A percentile compares a stretch with the other conserved stretches of the same genome.
Conservation (phyloP, 2,888 invertebrate genomes). For the Rhagophthalmus giganteus region DNA sequence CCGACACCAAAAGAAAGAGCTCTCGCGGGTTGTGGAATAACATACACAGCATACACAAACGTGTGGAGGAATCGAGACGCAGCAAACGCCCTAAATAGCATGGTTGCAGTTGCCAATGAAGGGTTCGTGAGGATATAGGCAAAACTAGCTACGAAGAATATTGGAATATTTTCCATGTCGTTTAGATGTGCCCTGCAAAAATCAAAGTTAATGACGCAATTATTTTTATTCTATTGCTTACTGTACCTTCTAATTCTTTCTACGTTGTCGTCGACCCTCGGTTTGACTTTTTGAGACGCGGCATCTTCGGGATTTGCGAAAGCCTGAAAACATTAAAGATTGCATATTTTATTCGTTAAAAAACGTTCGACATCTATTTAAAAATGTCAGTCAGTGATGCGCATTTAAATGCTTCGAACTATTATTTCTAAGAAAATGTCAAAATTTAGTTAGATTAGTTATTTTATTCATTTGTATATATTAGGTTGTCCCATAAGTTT, state of each 20-base stretch:
- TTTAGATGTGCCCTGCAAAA: conserved; percentile 66
- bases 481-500: too few relatives aligned
- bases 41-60: conserved; percentile 63
- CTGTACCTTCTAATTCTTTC: conserved; percentile 6
- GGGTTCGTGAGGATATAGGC: conserved; percentile 66
- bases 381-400: too few relatives aligned
- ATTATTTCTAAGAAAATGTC: too few relatives aligned
- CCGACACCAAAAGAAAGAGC: conserved; percentile 39
- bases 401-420: too few relatives aligned
- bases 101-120: conserved; percentile 54
- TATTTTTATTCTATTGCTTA: too few relatives aligned
- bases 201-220: too few relatives aligned
- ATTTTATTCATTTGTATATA: too few relatives aligned
- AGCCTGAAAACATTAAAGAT: too few relatives aligned
- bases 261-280: background rate
- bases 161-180: conserved; percentile 72
- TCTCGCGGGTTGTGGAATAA: conserved; percentile 60
- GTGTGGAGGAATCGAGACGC: conserved; percentile 63
- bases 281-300: background rate
- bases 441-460: too few relatives aligned
- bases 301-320: conserved; percentile 6
- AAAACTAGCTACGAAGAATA: conserved; percentile 65
- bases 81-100: conserved; percentile 61
- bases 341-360: too few relatives aligned
- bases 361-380: too few relatives aligned